phyloP scores from a whole-genome alignment of 2,113 vertebrate genomes.

The Cavia porcellus region DNA sequence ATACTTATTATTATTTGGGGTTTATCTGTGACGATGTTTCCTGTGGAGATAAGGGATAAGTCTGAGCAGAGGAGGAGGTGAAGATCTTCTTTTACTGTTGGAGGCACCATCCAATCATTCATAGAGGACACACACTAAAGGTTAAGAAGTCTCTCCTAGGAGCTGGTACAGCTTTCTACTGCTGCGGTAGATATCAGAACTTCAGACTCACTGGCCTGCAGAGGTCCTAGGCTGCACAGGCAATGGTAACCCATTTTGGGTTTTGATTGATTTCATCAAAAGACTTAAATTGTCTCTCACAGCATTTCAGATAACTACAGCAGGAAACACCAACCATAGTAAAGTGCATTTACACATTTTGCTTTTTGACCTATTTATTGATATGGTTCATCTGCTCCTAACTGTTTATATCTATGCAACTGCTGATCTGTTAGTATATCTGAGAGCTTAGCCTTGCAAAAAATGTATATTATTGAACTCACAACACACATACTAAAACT shows the following conservation, averaged over 20 bases:
- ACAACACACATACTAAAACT: not conserved
- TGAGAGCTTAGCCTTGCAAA: not conserved
- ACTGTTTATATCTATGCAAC: not conserved
- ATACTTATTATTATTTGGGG: not conserved
- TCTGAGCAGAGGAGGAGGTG: not conserved
- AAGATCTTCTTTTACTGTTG: not conserved
- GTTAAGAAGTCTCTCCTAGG: not conserved
- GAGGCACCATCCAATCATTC: not conserved
- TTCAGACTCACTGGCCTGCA: not conserved
- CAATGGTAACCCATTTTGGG: not conserved
- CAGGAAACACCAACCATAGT: not conserved
- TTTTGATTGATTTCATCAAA: not conserved
- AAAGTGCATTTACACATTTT: not conserved
- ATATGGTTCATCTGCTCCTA: not conserved
- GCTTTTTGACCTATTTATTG: not conserved
- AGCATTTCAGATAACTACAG: not conserved
- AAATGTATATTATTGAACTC: not conserved
- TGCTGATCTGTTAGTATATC: not conserved
- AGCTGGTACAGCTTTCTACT: not conserved
- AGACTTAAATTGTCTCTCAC: not conserved
- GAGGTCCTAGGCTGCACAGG: no score
- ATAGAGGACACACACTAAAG: not conserved
- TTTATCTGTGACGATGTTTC: not conserved
- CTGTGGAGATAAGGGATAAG: not conserved
- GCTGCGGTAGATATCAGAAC: not conserved